A percentile compares a stretch with the other conserved stretches of the same genome.
Evolutionary conservation across 2,888 invertebrate species (phyloP).

Genomic region (Rhopalosiphum nymphaeae): DNA sequence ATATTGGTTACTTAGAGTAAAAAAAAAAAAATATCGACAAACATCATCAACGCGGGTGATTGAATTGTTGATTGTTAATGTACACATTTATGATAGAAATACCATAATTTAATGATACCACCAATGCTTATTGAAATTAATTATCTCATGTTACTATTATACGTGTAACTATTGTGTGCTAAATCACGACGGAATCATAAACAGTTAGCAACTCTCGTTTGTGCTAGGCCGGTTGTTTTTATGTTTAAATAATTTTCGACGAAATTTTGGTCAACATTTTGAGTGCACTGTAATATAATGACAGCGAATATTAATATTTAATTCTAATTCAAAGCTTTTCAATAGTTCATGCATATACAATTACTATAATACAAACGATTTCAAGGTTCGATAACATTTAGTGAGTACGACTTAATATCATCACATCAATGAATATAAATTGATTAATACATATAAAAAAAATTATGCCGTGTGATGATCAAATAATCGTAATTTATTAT

Average conservation of each 20-base stretch:
- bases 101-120: background rate
- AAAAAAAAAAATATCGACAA: background rate
- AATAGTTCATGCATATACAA: background rate
- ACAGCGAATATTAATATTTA: background rate
- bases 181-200: background rate
- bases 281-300: background rate
- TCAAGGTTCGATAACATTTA: background rate
- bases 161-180: background rate
- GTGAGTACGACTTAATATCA: background rate
- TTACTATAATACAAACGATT: background rate
- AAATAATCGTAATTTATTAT: conserved; percentile 11
- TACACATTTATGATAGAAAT: background rate
- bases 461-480: background rate
- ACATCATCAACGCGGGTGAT: background rate
- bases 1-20: background rate
- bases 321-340: background rate
- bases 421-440: background rate
- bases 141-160: background rate
- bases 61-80: background rate
- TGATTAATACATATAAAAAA: background rate
- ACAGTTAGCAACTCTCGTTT: background rate
- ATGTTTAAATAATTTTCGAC: too few species aligned
- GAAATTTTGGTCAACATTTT: too few species aligned
- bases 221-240: background rate
- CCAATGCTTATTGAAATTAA: background rate